These are phyloP conservation scores for Erythrocercus mccallii DNA, from an alignment of 2,113 vertebrate genomes.

Conservation along the genomic window DNA sequence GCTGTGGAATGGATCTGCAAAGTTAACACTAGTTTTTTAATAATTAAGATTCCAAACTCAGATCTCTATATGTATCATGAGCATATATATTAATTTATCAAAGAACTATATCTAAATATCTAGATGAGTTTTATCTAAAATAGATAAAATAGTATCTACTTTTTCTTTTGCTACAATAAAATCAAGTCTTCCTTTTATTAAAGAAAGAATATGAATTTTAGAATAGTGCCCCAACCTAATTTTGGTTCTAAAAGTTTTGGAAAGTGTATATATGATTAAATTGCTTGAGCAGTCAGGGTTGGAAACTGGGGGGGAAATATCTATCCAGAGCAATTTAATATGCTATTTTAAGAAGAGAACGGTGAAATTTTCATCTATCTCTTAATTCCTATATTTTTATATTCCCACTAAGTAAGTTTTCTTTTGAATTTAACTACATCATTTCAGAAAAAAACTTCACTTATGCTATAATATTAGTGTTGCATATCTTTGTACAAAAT, in stretches of 20 bases:
- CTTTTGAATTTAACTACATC: not conserved
- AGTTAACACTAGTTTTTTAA: not conserved
- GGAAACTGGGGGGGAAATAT: rapidly evolving
- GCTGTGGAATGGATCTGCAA: not conserved
- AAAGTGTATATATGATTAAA: not conserved
- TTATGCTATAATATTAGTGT: not conserved
- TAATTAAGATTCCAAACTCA: not conserved
- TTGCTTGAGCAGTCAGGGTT: not conserved
- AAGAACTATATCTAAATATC: not conserved
- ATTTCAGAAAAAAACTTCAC: not conserved
- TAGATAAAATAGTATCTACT: not conserved
- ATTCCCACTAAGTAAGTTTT: not conserved
- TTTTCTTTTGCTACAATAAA: not conserved
- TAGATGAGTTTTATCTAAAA: not conserved
- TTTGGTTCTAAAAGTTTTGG: not conserved
- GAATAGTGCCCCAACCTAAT: not conserved
- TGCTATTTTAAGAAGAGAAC: not conserved
- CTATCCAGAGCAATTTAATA: not conserved
- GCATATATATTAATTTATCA: not conserved
- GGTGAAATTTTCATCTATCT: not conserved
- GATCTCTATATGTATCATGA: not conserved
- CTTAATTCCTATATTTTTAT: not conserved
- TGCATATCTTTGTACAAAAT: not conserved
- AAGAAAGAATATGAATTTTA: not conserved
- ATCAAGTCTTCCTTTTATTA: not conserved